These are phyloP conservation scores for Lithobius niger DNA, from an alignment of 1,140 invertebrate genomes.

Conservation along the genomic window DNA sequence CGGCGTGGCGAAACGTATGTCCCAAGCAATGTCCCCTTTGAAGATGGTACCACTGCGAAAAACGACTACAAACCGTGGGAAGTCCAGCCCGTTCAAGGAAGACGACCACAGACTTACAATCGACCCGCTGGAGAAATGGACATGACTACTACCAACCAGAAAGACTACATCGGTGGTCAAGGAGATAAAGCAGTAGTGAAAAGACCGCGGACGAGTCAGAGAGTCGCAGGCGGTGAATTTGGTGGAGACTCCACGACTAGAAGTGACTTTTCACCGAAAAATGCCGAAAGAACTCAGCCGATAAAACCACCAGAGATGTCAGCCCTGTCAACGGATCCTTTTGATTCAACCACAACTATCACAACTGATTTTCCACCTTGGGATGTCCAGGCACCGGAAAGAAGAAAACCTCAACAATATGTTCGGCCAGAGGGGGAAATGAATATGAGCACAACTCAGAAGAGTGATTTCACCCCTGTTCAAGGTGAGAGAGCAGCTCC, in stretches of 20 bases:
- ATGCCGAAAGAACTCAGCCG: background rate
- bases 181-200: slow-evolving; percentile 1
- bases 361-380: background rate
- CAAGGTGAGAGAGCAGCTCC: background rate
- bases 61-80: slow-evolving; percentile 30
- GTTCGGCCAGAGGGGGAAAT: slow-evolving; percentile 29
- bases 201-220: slow-evolving; percentile 13
- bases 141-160: slow-evolving; percentile 27
- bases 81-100: slow-evolving; percentile 23
- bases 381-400: background rate
- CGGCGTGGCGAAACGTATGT: background rate
- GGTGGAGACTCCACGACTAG: slow-evolving; percentile 10
- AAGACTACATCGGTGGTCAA: slow-evolving; percentile 17
- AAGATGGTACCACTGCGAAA: slow-evolving; percentile 29
- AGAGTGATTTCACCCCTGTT: background rate
- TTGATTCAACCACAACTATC: background rate
- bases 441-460: slow-evolving; percentile 29
- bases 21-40: slow-evolving; percentile 15
- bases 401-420: background rate
- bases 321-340: background rate
- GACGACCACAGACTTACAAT: slow-evolving; percentile 23
- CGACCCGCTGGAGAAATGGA: slow-evolving; percentile 30
- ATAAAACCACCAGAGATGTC: background rate
- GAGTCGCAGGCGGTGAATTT: slow-evolving; percentile 12
- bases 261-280: background rate